These are phyloP conservation scores for Drosophila monieri DNA, from an alignment of 2,888 invertebrate genomes.

Conservation along the genomic window DNA sequence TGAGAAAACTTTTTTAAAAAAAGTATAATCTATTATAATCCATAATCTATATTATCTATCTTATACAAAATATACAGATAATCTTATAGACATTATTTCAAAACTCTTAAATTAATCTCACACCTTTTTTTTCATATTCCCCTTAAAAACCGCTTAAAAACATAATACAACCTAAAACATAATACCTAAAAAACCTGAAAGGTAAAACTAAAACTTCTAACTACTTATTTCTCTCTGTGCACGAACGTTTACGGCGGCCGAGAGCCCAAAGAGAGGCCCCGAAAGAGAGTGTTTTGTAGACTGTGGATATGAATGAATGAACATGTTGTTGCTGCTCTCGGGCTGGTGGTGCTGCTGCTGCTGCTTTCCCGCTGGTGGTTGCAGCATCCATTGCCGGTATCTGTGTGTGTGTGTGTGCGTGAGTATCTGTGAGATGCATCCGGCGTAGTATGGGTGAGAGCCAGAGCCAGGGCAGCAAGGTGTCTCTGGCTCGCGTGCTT, in stretches of 20 bases:
- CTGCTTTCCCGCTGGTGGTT: conserved; percentile 43
- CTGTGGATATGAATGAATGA: conserved; percentile 64
- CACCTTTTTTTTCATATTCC: too few relatives aligned
- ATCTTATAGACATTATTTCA: too few relatives aligned
- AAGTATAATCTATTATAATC: too few relatives aligned
- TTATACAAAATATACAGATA: too few relatives aligned
- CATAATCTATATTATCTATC: too few relatives aligned
- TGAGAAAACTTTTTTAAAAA: too few relatives aligned
- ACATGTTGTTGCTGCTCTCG: conserved; percentile 52
- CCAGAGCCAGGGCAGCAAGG: conserved; percentile 19
- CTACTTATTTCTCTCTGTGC: conserved; percentile 1
- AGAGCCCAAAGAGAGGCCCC: conserved; percentile 15
- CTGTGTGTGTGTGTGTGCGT: conserved; percentile 19
- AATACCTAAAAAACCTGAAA: not conserved
- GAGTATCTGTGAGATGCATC: conserved; percentile 18
- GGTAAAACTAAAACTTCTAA: not conserved
- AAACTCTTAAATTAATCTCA: too few relatives aligned
- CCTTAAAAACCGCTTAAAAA: too few relatives aligned
- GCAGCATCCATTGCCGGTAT: conserved; percentile 62
- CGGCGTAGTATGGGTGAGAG: not conserved
- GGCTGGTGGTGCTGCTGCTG: not conserved
- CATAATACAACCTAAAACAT: not conserved
- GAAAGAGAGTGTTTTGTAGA: conserved; percentile 22
- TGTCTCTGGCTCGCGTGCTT: conserved; percentile 67
- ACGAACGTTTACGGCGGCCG: conserved; percentile 2